Percentiles rank a stretch among this genome's conserved stretches.
phyloP scores from a whole-genome alignment of 2,888 invertebrate genomes.

The Suillia variegata region DNA sequence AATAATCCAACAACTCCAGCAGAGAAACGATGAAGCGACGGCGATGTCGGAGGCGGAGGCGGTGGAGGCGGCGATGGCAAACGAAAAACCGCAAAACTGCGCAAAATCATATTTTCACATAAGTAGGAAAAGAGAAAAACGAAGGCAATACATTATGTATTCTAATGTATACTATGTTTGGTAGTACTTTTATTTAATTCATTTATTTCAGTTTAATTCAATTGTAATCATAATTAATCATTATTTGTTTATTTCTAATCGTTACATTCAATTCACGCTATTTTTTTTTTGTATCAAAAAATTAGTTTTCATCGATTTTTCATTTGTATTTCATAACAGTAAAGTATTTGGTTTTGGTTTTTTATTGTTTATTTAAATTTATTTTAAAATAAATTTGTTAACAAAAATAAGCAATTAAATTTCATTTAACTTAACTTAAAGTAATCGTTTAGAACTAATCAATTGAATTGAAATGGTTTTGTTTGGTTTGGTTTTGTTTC shows the following conservation, averaged over 20 bases:
- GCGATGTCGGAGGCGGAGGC: conserved; percentile 42
- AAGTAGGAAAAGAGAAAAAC: too few species aligned
- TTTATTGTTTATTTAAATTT: too few species aligned
- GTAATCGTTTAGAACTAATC: not conserved
- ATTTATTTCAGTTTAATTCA: conserved; percentile 4
- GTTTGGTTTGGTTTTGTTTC: not conserved
- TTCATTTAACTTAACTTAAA: not conserved
- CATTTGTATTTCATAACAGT: not conserved
- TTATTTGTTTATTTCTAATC: too few species aligned
- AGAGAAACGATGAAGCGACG: conserved; percentile 39
- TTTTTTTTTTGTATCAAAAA: conserved; percentile 18
- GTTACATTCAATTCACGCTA: conserved; percentile 4
- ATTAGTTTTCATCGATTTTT: conserved; percentile 6
- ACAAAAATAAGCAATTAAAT: not conserved
- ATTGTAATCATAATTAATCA: not conserved
- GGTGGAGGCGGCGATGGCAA: too few species aligned
- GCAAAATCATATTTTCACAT: conserved; percentile 43
- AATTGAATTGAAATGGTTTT: not conserved
- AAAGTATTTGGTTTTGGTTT: too few species aligned
- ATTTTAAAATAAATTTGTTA: not conserved
- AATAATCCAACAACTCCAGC: conserved; percentile 36
- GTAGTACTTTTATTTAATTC: conserved; percentile 15
- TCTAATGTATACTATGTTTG: conserved; percentile 17
- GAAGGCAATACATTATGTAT: conserved; percentile 18
- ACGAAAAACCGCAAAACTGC: conserved; percentile 46